Base-by-base conservation (phyloP, 2,888 invertebrate genomes). In the Netelia virgata region DNA sequence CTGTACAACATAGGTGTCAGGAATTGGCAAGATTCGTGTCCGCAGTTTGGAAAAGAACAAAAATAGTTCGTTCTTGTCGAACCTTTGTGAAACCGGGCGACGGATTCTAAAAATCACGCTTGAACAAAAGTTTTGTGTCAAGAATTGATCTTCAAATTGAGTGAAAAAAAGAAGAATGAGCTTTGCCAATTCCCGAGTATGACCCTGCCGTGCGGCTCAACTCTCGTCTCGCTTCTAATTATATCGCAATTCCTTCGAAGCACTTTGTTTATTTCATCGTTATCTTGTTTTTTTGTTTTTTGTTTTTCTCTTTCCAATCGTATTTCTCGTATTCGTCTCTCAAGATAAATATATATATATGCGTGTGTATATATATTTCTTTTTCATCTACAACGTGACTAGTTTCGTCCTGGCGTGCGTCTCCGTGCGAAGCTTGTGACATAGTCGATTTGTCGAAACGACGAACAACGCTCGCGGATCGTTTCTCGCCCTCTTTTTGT, bases 361-460 rank as follows among this genome's bases (percentile, higher is more conserved):
- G 50, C 55, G 28, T 76, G 59, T 72, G 53, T 70, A 36, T 64
- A 61, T 69, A 57, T 11, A 20, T 74, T 47, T 69, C 53, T 81
- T 69, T 74, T 75, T 69, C 64, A 53, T 81, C 84, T 84, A 84
- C 81, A 77, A 74, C 74, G 73, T 84, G 84, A 84, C 84, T 84
- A 84, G 84, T 81, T 76, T 81, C 84, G 69, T 81, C 81, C 57
- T 81, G 81, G 81, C 84, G 81, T 84, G 84, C 41, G 66, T 68
- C 55, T 76, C 36, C 80, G 84, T 77, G 77, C 68, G 55, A 73
- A 81, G 80, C 81, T 76, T 63, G 75, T 41, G 28, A 66, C 20
- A 59, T 61, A 14, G 57, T 28, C 47, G 28, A 63, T 59, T 68
- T 53, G 70, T 70, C 82, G 50, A 76, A 64, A 41, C 66, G 47